phyloP scores from a whole-genome alignment of 2,888 invertebrate genomes.

The Dryococelus australis region DNA sequence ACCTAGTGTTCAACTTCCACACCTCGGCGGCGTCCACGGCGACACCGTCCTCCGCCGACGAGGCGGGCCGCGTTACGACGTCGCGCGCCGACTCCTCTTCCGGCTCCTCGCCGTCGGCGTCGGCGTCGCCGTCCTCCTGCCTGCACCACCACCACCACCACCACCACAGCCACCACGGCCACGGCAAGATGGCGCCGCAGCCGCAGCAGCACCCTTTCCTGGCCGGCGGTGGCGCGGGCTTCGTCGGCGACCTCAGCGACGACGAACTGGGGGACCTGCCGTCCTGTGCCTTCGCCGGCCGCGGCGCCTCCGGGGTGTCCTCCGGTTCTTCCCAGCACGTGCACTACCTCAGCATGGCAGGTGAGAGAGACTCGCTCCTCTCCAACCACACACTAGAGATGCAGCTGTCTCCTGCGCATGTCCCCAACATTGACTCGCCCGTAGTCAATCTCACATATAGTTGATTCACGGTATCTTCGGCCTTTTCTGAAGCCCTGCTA shows the following conservation, averaged over 20 bases:
- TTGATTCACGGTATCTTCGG: too few relatives aligned
- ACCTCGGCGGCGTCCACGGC: background rate
- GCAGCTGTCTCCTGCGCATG: too few relatives aligned
- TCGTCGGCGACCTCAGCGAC: constrained; percentile 61
- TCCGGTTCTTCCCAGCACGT: constrained; percentile 56
- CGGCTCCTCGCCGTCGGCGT: constrained; percentile 43
- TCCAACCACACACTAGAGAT: background rate
- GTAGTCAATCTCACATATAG: background rate
- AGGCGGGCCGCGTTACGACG: constrained; percentile 42
- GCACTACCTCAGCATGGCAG: constrained; percentile 53
- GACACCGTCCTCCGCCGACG: background rate
- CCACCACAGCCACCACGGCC: constrained; percentile 30
- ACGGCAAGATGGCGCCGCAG: background rate
- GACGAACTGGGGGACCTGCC: constrained; percentile 76
- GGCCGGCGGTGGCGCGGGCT: background rate
- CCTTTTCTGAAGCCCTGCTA: too few relatives aligned
- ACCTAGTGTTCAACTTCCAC: constrained; percentile 28
- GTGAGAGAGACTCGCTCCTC: constrained; percentile 35
- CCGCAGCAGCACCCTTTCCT: constrained; percentile 17
- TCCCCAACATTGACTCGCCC: background rate
- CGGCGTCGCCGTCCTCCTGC: constrained; percentile 42
- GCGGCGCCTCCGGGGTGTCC: constrained; percentile 56
- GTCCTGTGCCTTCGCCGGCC: constrained; percentile 79
- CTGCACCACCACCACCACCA: constrained; percentile 39
- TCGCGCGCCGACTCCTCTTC: constrained; percentile 47